Conservation (phyloP, 2,888 invertebrate genomes). For the Rugalucina vietnamica region DNA sequence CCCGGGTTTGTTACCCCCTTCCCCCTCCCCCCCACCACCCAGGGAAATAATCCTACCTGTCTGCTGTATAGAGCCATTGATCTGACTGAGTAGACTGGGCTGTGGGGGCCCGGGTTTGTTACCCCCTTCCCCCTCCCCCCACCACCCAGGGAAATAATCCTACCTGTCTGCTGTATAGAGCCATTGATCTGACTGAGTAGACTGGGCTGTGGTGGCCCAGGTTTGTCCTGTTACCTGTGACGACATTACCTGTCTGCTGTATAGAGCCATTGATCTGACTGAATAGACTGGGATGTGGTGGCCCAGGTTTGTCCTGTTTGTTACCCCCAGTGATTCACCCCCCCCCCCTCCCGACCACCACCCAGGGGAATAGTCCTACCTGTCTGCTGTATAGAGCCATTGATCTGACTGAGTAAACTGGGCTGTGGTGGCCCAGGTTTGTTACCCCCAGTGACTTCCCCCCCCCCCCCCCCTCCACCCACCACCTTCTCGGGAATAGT, state of each 20-base stretch:
- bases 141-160: constrained; percentile 93
- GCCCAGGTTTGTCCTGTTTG: constrained; percentile 85
- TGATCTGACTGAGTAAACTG: constrained; percentile 70
- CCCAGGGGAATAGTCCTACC: background rate
- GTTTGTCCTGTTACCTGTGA: constrained; percentile 67
- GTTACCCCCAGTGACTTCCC: too few species aligned
- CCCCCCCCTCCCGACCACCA: too few species aligned
- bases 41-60: constrained; percentile 90
- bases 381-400: constrained; percentile 53
- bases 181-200: constrained; percentile 72
- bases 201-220: constrained; percentile 35
- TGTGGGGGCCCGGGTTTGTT: constrained; percentile 21
- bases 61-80: constrained; percentile 59
- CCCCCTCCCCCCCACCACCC: constrained; percentile 85
- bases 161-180: constrained; percentile 39
- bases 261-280: constrained; percentile 87
- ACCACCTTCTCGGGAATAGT: too few species aligned
- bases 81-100: constrained; percentile 69
- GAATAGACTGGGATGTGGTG: constrained; percentile 94
- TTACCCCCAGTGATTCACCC: constrained; percentile 9
- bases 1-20: too few species aligned
- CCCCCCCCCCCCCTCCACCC: too few species aligned
- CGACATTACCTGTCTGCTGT: constrained; percentile 34
- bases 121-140: constrained; percentile 37
- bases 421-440: constrained; percentile 23